Base-by-base conservation (phyloP, 2,113 vertebrate genomes). In the Spermophilus dauricus region DNA sequence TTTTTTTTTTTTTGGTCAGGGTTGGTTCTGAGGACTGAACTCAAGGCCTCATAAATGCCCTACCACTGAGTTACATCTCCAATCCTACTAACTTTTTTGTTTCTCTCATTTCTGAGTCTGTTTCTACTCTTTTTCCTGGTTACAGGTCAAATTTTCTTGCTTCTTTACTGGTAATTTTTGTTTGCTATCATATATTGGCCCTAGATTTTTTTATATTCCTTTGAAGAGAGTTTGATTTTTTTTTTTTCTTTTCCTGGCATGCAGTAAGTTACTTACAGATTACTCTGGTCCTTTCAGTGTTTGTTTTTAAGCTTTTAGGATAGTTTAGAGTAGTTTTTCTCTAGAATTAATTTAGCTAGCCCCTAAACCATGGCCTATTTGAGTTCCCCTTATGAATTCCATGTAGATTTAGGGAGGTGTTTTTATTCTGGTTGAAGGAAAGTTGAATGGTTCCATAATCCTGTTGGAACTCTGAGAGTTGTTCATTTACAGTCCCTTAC, bases 151-250 rank as follows among this genome's bases (percentile, higher is more conserved):
- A 86, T 75, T 81, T 93, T 89, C 75, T 37, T 61, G 28, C 32
- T 93, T 37, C 26, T 61, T 95, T 82, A 51, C 75, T 77, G 42
- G 26, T 92, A 78, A 89, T 56, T 95, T 94, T 90, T 81, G n/a
- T 95, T 83, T n/a, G 61, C 1, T 65, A 39, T 42, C 77, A 30
- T 32, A 67, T 30, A 16, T n/a, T 75, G 28, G 67, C 9, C 61
- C 61, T 77, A 56, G 76, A 24, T 77, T 92, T 87, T 87, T 94
- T 88, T 94, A 70, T 30, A 56, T 58, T 94, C 32, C 14, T 91
- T 96, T 92, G 69, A 83, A 96, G 58, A 95, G 18, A 39, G 30
- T 83, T 89, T 26, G 37, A 34, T n/a, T 28, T 81, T 48, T 45
- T 51, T 42, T n/a, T 34, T 81, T 48, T n/a, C 39, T 94, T 42